These are phyloP conservation scores for Bactericera cockerelli DNA, from an alignment of 1,140 invertebrate genomes.

Conservation along the genomic window DNA sequence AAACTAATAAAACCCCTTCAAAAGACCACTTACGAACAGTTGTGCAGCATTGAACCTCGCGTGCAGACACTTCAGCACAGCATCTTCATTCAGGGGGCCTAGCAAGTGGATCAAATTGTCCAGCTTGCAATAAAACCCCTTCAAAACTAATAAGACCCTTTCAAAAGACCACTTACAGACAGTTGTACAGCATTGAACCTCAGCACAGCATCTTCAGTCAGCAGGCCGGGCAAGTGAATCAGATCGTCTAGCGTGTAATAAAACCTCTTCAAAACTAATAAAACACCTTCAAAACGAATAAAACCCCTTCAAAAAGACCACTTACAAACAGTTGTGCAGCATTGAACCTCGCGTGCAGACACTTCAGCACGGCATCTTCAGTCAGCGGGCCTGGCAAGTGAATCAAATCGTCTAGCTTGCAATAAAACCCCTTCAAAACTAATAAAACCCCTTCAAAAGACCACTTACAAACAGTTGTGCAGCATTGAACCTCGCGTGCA, in stretches of 20 bases:
- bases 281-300: too few relatives aligned
- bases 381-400: slow-evolving; percentile 80
- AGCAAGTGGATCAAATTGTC: slow-evolving; percentile 83
- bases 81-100: slow-evolving; percentile 83
- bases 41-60: slow-evolving; percentile 69
- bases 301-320: too few relatives aligned
- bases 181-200: too few relatives aligned
- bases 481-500: too few relatives aligned
- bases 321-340: slow-evolving; percentile 77
- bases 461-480: not conserved
- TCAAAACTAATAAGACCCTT: too few relatives aligned
- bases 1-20: too few relatives aligned
- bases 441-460: too few relatives aligned
- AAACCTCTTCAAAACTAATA: too few relatives aligned
- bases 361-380: slow-evolving; percentile 81
- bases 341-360: slow-evolving; percentile 72
- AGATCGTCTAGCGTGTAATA: too few relatives aligned
- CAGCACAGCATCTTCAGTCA: slow-evolving; percentile 85
- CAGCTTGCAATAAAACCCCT: too few relatives aligned
- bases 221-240: slow-evolving; percentile 75
- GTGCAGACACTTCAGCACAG: slow-evolving; percentile 77
- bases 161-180: not conserved
- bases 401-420: slow-evolving; percentile 81
- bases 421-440: too few relatives aligned
- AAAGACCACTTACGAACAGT: slow-evolving; percentile 75